A percentile compares a stretch with the other conserved stretches of the same genome.
Conservation (phyloP, 2,113 vertebrate genomes). For the Verasper variegatus region DNA sequence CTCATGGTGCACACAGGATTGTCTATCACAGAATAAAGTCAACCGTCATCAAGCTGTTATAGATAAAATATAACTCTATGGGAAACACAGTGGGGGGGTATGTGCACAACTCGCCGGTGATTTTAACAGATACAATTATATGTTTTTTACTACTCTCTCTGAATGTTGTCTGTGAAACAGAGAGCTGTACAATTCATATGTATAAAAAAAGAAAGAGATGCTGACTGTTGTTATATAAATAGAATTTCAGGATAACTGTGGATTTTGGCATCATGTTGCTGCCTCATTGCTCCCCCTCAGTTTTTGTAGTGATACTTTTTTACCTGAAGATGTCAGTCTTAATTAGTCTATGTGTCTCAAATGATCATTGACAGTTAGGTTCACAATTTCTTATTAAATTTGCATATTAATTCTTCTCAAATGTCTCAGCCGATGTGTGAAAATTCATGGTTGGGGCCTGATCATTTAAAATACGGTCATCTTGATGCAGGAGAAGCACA, state of each 20-base stretch:
- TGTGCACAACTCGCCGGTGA: too few relatives aligned
- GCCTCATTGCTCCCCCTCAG: background rate
- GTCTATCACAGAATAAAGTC: too few relatives aligned
- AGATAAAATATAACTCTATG: too few relatives aligned
- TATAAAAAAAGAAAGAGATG: background rate
- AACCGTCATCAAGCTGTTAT: too few relatives aligned
- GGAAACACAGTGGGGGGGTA: too few relatives aligned
- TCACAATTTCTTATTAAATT: too few relatives aligned
- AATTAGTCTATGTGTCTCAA: constrained; percentile 26
- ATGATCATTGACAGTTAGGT: background rate
- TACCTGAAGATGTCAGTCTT: constrained; percentile 62
- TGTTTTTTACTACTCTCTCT: too few relatives aligned
- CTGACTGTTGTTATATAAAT: background rate
- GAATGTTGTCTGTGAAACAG: too few relatives aligned
- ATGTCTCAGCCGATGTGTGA: background rate
- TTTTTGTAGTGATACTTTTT: constrained; percentile 51
- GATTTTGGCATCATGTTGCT: background rate
- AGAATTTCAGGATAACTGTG: background rate
- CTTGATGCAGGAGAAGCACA: background rate
- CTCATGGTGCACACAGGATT: too few relatives aligned
- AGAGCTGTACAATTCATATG: background rate
- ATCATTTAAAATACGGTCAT: background rate
- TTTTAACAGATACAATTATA: too few relatives aligned
- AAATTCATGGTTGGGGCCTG: background rate
- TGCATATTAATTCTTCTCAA: background rate